Base-by-base conservation (phyloP, 2,888 invertebrate species). In the Danaus chrysippus region DNA sequence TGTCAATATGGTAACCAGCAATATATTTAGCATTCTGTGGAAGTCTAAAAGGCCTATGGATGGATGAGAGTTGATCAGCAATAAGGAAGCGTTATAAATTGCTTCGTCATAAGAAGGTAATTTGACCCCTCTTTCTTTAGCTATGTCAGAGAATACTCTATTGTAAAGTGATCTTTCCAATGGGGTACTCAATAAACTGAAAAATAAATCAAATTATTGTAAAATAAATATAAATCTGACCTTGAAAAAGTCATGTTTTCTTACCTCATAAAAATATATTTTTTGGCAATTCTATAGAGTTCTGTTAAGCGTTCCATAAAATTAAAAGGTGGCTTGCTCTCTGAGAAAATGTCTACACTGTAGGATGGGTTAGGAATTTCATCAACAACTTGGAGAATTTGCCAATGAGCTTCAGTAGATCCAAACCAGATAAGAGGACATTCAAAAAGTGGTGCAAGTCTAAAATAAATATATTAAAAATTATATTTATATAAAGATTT, bases 351-450 rank as follows among this genome's bases (percentile, higher is more conserved):
- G 58, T 86, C 86, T 1, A 78, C 75, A 10, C 65, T 79, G 62
- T 81, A 85, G 0, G 86, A 77, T 0, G 87, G 84, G 62, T 84
- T 86, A 0, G 83, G 73, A 0, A 79, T 56, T 3, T 81, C 84
- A 12, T 86, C 86, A 1, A 86, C 70, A 0, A 86, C 1, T 19
- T 76, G 75, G 58, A 86, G 34, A 0, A 79, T 43, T 23, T 78
- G 75, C 78, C 84, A 84, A 55, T 85, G 83, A 0, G 83, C 77
- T 65, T 86, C 85, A 0, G 84, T 83, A 0, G 84, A 76, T 1
- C 71, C 75, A 10, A 83, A 56, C 85, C 86, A 86, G 53, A 87
- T 84, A 0, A 81, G 57, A 0, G 87, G 87, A 11, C 83, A 81
- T 67, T 82, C 57, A 59, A 81, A 82, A 1, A 87, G 59, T 0